These are phyloP conservation scores for Sphyrna mokarran DNA, from an alignment of 2,113 vertebrate species.

Conservation along the genomic window DNA sequence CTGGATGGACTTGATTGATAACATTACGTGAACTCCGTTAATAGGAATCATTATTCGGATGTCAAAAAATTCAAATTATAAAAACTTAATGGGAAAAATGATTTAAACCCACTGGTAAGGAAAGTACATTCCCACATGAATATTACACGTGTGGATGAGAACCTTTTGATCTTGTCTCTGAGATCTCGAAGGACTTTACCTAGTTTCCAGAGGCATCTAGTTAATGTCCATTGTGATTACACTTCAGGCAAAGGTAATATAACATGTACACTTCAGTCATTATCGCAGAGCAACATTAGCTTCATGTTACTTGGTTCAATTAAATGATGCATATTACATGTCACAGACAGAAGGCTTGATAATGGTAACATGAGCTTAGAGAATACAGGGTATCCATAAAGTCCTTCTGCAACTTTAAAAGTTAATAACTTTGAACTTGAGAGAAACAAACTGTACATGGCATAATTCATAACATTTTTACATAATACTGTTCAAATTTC, in stretches of 20 bases:
- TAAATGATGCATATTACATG: neutral
- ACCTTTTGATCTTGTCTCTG: neutral
- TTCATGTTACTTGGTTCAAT: neutral
- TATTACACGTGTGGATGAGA: neutral
- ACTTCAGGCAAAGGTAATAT: slow-evolving; percentile 28
- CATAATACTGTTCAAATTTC: neutral
- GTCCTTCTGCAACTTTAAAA: neutral
- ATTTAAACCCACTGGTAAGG: neutral
- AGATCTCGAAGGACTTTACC: slow-evolving; percentile 4
- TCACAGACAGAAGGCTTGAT: neutral
- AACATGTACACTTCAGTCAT: neutral
- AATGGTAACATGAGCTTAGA: neutral
- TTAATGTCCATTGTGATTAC: slow-evolving; percentile 4
- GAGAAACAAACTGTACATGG: neutral
- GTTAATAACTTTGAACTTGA: neutral
- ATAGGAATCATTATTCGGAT: slow-evolving; percentile 16
- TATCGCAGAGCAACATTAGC: neutral
- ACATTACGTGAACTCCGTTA: slow-evolving; percentile 17
- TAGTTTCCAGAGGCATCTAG: neutral
- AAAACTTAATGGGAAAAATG: neutral
- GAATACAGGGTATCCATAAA: neutral
- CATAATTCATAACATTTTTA: neutral
- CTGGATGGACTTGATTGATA: slow-evolving; percentile 19
- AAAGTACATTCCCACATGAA: slow-evolving; percentile 15
- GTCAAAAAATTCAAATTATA: slow-evolving; percentile 32